phyloP scores from a whole-genome alignment of 2,888 invertebrate genomes.

The Odontocolon sp. region DNA sequence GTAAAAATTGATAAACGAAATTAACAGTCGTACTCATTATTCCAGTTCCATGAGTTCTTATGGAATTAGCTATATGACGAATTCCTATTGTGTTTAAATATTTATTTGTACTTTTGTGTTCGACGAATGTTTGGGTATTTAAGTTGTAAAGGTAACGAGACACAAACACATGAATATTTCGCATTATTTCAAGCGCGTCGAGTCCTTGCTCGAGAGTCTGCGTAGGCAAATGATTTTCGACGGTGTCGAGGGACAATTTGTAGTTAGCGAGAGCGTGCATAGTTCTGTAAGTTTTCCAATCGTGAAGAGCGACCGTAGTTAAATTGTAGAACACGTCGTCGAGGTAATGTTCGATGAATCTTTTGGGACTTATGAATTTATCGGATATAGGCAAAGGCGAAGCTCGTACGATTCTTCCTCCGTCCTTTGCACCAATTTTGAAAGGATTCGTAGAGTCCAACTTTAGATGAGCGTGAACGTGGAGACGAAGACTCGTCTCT shows the following conservation, averaged over 20 bases:
- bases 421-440: slow-evolving; percentile 84
- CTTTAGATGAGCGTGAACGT: slow-evolving; percentile 95
- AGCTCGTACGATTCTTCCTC: slow-evolving; percentile 82
- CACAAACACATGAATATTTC: slow-evolving; percentile 97
- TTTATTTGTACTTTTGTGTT: slow-evolving; percentile 94
- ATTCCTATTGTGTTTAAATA: slow-evolving; percentile 98
- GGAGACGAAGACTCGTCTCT: slow-evolving; percentile 95
- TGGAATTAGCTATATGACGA: slow-evolving; percentile 97
- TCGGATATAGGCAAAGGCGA: slow-evolving; percentile 69
- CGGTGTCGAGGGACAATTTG: slow-evolving; percentile 90
- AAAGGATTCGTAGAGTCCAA: slow-evolving; percentile 88
- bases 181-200: slow-evolving; percentile 98
- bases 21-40: slow-evolving; percentile 97
- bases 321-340: slow-evolving; percentile 98
- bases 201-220: slow-evolving; percentile 98
- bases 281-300: slow-evolving; percentile 98
- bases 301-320: slow-evolving; percentile 97
- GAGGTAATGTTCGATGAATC: slow-evolving; percentile 92
- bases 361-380: slow-evolving; percentile 72
- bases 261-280: slow-evolving; percentile 96
- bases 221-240: slow-evolving; percentile 97
- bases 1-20: slow-evolving; percentile 95
- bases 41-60: slow-evolving; percentile 97
- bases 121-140: slow-evolving; percentile 97
- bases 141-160: slow-evolving; percentile 96